Percentiles rank a stretch among this genome's conserved stretches.
Conservation (phyloP, 2,113 vertebrate species). For the Barnardius zonarius region DNA sequence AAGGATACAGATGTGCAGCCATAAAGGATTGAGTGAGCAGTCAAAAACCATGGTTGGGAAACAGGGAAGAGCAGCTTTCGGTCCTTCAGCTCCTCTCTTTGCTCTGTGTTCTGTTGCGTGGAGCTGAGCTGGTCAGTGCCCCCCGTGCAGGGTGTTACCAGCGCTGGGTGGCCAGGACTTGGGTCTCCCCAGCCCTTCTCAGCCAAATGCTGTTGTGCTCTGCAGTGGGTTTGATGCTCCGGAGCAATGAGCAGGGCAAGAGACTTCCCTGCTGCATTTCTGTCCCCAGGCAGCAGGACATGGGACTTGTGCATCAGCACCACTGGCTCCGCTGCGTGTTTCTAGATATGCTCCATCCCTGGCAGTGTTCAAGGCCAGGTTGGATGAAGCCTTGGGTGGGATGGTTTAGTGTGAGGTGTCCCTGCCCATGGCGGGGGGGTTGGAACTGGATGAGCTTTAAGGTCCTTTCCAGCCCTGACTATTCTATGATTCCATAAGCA, state of each 20-base stretch:
- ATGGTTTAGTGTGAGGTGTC: no score
- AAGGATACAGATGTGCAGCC: not conserved
- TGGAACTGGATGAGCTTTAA: no score
- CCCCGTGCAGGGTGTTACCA: not conserved
- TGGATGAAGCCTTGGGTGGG: no score
- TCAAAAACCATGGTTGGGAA: not conserved
- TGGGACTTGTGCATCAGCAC: not conserved
- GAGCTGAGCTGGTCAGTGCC: not conserved
- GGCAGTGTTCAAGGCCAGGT: no score
- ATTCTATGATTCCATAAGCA: not conserved
- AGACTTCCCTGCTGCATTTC: not conserved
- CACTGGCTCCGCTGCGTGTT: not conserved
- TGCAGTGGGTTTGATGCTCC: not conserved
- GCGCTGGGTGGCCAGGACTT: rapidly evolving
- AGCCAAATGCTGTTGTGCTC: rapidly evolving
- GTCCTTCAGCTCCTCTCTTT: not conserved
- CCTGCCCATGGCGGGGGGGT: no score
- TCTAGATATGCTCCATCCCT: not conserved
- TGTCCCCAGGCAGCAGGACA: rapidly evolving
- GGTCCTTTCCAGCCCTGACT: no score
- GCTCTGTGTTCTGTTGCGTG: not conserved
- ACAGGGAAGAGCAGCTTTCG: not conserved
- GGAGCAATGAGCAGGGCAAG: not conserved
- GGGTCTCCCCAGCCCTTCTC: not conserved
- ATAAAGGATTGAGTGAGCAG: not conserved